These are phyloP conservation scores for Chaetorhynchus papuensis DNA, from an alignment of 2,113 vertebrate species.

Conservation along the genomic window DNA sequence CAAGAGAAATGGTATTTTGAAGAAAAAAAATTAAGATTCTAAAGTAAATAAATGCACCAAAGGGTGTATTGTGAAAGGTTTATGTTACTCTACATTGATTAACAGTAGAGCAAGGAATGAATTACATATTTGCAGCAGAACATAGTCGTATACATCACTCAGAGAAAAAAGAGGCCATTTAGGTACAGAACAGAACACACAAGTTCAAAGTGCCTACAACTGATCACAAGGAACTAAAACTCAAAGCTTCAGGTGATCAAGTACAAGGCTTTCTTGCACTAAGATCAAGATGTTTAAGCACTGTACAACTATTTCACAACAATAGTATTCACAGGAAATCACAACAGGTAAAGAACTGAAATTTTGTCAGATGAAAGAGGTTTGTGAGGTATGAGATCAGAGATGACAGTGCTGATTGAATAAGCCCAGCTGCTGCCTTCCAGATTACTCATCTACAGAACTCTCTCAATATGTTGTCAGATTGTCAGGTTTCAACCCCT, in stretches of 20 bases:
- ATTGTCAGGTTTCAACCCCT: neutral
- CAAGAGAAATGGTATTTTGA: neutral
- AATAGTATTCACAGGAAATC: neutral
- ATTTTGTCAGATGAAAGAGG: neutral
- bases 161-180: neutral
- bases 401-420: neutral
- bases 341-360: neutral
- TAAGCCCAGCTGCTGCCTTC: neutral
- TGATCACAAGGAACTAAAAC: neutral
- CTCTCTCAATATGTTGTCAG: neutral
- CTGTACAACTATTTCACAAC: neutral
- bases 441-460: neutral
- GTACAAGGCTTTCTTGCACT: neutral
- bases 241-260: neutral
- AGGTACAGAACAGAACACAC: neutral
- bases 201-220: neutral
- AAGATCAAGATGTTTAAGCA: neutral
- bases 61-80: neutral
- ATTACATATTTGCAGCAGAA: neutral
- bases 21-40: neutral
- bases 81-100: neutral
- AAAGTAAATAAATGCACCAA: neutral
- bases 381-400: neutral
- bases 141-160: neutral
- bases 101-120: neutral